Evolutionary conservation across 2,797 vertebrate species (phyloP).

Genomic region (Myotis pilosus): DNA sequence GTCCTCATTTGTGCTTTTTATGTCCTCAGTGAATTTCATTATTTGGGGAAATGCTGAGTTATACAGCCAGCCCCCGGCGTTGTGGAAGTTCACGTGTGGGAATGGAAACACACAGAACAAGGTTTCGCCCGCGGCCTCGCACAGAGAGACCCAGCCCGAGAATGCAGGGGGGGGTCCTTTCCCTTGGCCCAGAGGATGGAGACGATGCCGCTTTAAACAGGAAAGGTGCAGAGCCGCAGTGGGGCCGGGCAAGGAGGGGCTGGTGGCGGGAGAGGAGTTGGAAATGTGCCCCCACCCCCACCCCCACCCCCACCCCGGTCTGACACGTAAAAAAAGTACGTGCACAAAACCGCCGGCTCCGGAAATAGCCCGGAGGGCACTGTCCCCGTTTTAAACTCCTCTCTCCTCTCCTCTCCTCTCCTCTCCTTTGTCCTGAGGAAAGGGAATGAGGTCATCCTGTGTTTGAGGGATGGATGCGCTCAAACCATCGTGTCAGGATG

Average conservation of each 20-base stretch:
- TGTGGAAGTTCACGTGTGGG: not conserved
- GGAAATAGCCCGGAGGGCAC: not conserved
- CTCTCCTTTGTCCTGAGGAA: not conserved
- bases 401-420: not conserved
- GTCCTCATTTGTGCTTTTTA: not conserved
- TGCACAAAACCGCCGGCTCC: not conserved
- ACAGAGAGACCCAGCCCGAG: not conserved
- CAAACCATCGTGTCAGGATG: not conserved
- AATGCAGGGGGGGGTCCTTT: not conserved
- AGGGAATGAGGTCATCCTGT: no score
- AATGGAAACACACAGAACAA: not conserved
- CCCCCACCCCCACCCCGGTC: not conserved
- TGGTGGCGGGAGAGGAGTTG: not conserved
- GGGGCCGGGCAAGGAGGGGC: rapidly evolving
- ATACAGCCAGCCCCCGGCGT: no score
- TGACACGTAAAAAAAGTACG: not conserved
- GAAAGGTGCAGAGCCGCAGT: not conserved
- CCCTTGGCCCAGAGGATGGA: not conserved
- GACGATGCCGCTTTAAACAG: not conserved
- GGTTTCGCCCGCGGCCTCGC: no score
- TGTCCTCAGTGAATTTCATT: not conserved
- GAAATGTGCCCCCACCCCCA: not conserved
- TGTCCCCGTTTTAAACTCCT: not conserved
- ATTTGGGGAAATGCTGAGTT: not conserved
- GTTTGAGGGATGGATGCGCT: not conserved